Base-by-base conservation (phyloP, 2,888 invertebrate genomes). In the Hedya salicella region DNA sequence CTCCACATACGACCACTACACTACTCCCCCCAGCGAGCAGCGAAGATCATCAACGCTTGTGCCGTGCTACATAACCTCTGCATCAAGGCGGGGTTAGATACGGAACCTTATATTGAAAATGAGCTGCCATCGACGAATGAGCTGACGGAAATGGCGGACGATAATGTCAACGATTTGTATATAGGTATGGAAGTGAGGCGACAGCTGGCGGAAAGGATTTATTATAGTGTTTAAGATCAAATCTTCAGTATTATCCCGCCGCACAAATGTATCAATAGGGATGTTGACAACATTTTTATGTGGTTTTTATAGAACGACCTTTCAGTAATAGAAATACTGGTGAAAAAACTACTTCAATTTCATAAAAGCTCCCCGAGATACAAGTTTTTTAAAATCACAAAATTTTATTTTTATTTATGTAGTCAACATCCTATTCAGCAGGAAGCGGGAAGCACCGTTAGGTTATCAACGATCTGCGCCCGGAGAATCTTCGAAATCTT, bases 21-120 rank as follows among this genome's bases (percentile, higher is more conserved):
- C 66, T 86, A 86, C 70, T 79, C 83, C 2, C 85, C 86, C 2
- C 80, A 82, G 19, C 76, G 83, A 69, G 80, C 86, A 8, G 86
- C 85, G 2, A 85, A 86, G 62, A 86, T 86, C 11, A 80, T 86
- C 30, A 86, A 86, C 69, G 86, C 86, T n/a, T 86, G 86, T 75
- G 83, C 84, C 14, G 79, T 86, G 3, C 68, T 86, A 53, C 85
- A 86, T 65, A 86, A 86, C 66, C 70, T 86, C 0, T 84, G 86
- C 46, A 74, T 80, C 30, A 76, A 67, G 63, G 83, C 83, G 14
- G 76, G 78, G 1, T 57, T 84, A 16, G 85, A 85, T 42, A 76
- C 82, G 17, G 75, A 79, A 44, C 75, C 71, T 0, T 79, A 79
- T 61, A 67, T 78, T 14, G 80, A 85, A 25, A 70, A 75, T 19